Evolutionary conservation across 2,113 vertebrate genomes (phyloP), one percentile per base, ranked within the genome.

Genomic region (Osmerus eperlanus): DNA sequence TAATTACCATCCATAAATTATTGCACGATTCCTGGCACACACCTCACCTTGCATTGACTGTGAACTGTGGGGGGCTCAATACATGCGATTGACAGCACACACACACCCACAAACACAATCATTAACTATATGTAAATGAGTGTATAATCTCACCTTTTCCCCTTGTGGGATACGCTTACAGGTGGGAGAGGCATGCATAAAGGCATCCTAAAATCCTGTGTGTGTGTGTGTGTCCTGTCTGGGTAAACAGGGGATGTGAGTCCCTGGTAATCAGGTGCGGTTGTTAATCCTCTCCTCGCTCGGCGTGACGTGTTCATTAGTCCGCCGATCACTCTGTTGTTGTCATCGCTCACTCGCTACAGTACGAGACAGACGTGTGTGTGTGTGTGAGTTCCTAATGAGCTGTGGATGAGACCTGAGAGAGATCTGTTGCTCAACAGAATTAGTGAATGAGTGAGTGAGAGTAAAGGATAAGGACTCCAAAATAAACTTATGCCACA

Each of bases 301-400:
- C 72, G 84, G 73, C 77, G 61, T 83, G 84, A 84, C 87, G 76
- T 85, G 78, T 89, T 92, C 85, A 88, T 92, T 91, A 92, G 71
- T 70, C 68, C 8, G 61, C 81, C 54, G 77, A 72, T 78, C 54
- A 59, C 79, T 78, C 77, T 77, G 85, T 84, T 83, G 85, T 84
- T 83, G 80, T 88, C 80, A 79, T 78, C 53, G 14, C 77, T 79
- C 65, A 82, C 80, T 51, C 75, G 77, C 61, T 79, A 62, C 64
- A 65, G 15, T 28, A 52, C 29, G 32, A 36, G 7, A 36, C 32
- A 36, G 32, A 36, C 29, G 29, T 36, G 32, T 36, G 32, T 36
- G 60, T 70, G 58, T 53, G 14, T 56, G 3, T 70, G 70, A 65
- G 65, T 19, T 72, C 60, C 67, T 80, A 74, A 78, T 74, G 71